Conservation (phyloP, 2,888 invertebrate genomes). For the Perizoma affinitatum region DNA sequence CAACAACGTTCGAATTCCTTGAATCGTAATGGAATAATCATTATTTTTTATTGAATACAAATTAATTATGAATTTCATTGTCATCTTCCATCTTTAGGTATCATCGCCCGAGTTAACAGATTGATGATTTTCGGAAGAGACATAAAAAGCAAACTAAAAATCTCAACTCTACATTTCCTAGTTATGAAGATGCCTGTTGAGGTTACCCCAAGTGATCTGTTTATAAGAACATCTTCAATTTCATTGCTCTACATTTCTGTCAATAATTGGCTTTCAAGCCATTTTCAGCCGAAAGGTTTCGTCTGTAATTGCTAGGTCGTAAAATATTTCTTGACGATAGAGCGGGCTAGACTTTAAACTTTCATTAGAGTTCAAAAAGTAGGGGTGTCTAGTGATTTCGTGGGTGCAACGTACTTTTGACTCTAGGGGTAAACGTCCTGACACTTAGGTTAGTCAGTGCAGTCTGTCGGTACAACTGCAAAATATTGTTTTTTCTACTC, state of each 20-base stretch:
- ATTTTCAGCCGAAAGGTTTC: conserved; percentile 4
- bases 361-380: conserved; percentile 5
- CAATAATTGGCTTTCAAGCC: neutral
- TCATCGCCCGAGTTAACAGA: too few relatives aligned
- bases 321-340: conserved; percentile 3
- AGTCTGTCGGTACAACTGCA: neutral
- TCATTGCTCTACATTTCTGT: neutral
- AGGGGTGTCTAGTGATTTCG: conserved; percentile 1
- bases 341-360: conserved; percentile 5
- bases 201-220: too few relatives aligned
- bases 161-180: too few relatives aligned
- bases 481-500: neutral
- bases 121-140: too few relatives aligned
- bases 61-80: too few relatives aligned
- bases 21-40: too few relatives aligned
- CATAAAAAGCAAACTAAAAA: too few relatives aligned
- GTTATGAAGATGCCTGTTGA: too few relatives aligned
- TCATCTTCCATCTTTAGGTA: too few relatives aligned
- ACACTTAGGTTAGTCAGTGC: neutral
- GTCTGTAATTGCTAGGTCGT: neutral
- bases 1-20: too few relatives aligned
- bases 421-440: conserved; percentile 13
- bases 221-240: too few relatives aligned
- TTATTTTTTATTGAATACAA: too few relatives aligned
- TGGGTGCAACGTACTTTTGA: conserved; percentile 17